phyloP scores from a whole-genome alignment of 2,113 vertebrate species.

The Balaeniceps rex region DNA sequence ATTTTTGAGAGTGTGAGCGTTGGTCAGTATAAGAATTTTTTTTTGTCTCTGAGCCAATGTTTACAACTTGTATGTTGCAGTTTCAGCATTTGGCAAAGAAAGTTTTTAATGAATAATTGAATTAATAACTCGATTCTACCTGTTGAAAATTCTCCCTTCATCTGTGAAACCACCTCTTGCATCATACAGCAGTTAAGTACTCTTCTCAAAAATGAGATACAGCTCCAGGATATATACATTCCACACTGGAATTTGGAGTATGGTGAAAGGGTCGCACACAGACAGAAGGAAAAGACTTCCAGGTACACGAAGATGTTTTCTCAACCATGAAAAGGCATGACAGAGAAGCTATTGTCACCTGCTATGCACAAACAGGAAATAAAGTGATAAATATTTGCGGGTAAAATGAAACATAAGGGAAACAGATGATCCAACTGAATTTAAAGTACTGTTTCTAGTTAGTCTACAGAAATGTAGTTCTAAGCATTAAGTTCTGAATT shows the following conservation, averaged over 20 bases:
- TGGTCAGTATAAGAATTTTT: background rate
- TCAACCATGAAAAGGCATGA: background rate
- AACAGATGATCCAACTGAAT: background rate
- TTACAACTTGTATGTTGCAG: background rate
- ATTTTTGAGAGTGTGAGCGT: background rate
- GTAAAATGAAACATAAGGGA: background rate
- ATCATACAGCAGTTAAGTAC: background rate
- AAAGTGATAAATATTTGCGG: background rate
- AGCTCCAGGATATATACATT: background rate
- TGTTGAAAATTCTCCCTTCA: background rate
- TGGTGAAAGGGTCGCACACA: background rate
- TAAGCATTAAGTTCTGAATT: conserved; percentile 29
- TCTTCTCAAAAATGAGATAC: background rate
- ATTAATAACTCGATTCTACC: background rate
- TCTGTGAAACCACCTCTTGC: background rate
- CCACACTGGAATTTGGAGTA: background rate
- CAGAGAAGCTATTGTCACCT: background rate
- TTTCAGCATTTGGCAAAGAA: background rate
- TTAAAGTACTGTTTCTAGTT: background rate
- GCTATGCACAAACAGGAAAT: background rate
- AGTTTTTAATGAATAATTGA: background rate
- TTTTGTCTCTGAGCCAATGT: background rate
- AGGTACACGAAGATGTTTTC: background rate
- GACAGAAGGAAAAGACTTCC: background rate
- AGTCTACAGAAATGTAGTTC: background rate